phyloP scores from a whole-genome alignment of 2,888 invertebrate genomes.

The Nesidiocoris tenuis region DNA sequence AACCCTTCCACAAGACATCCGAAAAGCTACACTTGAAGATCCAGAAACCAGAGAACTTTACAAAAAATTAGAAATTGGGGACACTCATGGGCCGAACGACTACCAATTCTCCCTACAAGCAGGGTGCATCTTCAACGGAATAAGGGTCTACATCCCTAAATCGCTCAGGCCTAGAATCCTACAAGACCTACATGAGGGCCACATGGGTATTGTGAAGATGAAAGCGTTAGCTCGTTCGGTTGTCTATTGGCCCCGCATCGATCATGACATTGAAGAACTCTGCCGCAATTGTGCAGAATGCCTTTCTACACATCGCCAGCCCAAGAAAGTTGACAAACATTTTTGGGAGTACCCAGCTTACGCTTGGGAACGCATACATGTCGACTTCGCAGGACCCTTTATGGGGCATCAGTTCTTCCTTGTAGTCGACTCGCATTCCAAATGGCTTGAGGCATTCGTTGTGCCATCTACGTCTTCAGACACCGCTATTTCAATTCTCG shows the following conservation, averaged over 20 bases:
- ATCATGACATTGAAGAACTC: slow-evolving; percentile 1
- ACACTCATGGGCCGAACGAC: neutral
- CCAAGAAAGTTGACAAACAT: neutral
- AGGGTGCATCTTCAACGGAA: slow-evolving; percentile 17
- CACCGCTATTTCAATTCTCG: neutral
- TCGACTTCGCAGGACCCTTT: slow-evolving; percentile 17
- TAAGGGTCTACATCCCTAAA: slow-evolving; percentile 11
- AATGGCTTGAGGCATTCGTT: slow-evolving; percentile 14
- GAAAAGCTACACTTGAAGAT: slow-evolving; percentile 1
- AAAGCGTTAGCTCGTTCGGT: slow-evolving; percentile 19
- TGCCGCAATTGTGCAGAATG: slow-evolving; percentile 14
- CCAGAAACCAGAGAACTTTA: slow-evolving; percentile 4
- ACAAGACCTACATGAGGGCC: neutral
- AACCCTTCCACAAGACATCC: neutral
- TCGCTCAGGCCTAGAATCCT: neutral
- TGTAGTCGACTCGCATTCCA: slow-evolving; percentile 3
- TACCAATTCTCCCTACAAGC: slow-evolving; percentile 6
- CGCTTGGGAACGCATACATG: slow-evolving; percentile 10
- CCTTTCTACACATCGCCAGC: neutral
- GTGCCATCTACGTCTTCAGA: neutral
- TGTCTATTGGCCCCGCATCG: slow-evolving; percentile 8
- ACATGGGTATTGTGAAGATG: slow-evolving; percentile 18
- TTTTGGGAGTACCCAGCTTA: slow-evolving; percentile 13
- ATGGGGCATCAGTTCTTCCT: neutral
- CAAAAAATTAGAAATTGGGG: neutral